Evolutionary conservation across 2,888 invertebrate species (phyloP).

Genomic region (Phanerotoma sp.): DNA sequence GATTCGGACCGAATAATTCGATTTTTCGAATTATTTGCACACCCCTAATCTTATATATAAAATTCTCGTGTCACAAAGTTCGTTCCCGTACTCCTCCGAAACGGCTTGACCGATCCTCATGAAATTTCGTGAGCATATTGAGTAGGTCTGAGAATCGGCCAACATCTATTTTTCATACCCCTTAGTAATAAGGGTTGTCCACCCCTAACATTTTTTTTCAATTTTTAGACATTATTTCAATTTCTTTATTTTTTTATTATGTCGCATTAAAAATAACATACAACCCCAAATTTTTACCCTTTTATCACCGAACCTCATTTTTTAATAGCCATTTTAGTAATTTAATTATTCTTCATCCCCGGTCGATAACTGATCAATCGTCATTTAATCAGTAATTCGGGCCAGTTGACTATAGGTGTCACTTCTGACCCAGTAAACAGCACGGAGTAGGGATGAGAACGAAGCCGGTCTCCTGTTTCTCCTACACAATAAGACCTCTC

Average conservation of each 20-base stretch:
- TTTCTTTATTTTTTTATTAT: background rate
- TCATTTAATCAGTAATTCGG: too few relatives aligned
- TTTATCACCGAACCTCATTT: background rate
- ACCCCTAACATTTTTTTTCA: constrained; percentile 1
- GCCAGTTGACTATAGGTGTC: background rate
- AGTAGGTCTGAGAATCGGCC: constrained; percentile 4
- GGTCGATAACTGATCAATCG: background rate
- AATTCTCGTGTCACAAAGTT: constrained; percentile 13
- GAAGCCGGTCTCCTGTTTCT: background rate
- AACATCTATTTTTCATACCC: constrained; percentile 5
- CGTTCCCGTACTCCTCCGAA: constrained; percentile 12
- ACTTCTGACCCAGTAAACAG: background rate
- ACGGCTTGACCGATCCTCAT: constrained; percentile 12
- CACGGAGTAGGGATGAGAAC: constrained; percentile 1
- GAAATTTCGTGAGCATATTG: constrained; percentile 8
- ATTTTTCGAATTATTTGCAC: too few relatives aligned
- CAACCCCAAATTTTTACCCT: background rate
- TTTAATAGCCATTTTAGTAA: constrained; percentile 2
- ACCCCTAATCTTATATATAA: constrained; percentile 9
- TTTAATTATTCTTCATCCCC: background rate
- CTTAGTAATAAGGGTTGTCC: constrained; percentile 6
- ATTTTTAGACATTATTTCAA: background rate
- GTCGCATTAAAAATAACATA: background rate
- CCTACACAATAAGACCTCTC: background rate
- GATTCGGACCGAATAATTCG: too few relatives aligned